phyloP scores from a whole-genome alignment of 2,113 vertebrate genomes.

The Colinus virginianus region DNA sequence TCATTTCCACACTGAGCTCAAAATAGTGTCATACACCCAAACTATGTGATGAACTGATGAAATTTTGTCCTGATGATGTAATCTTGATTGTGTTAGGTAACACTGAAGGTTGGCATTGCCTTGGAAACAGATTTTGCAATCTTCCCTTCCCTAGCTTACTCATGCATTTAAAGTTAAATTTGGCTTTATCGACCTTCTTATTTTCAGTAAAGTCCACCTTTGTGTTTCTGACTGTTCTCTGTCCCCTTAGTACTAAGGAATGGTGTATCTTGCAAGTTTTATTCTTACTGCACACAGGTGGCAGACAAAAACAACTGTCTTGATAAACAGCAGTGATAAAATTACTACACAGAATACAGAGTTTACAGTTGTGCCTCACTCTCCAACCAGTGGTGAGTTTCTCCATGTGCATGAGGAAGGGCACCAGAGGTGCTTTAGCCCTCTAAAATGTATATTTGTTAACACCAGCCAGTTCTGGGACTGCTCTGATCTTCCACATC shows the following conservation, averaged over 20 bases:
- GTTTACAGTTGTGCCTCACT: not conserved
- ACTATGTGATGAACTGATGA: not conserved
- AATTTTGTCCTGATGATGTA: conserved; percentile 53
- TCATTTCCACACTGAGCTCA: not conserved
- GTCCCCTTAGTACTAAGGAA: not conserved
- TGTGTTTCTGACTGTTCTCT: not conserved
- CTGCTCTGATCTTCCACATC: not conserved
- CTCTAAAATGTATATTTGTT: not conserved
- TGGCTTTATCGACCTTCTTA: not conserved
- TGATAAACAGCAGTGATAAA: not conserved
- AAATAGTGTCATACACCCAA: not conserved
- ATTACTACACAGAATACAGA: not conserved
- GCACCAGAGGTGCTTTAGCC: not conserved
- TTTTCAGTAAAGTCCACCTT: not conserved
- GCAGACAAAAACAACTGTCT: not conserved
- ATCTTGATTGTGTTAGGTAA: not conserved
- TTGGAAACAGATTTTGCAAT: conserved; percentile 42
- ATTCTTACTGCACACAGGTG: not conserved
- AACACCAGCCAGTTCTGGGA: not conserved
- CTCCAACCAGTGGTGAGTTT: not conserved
- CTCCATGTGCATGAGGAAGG: not conserved
- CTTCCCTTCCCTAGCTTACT: conserved; percentile 1
- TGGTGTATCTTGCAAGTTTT: not conserved
- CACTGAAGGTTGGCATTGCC: not conserved
- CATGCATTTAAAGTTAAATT: not conserved